These are phyloP conservation scores for Phoxinus phoxinus DNA, from an alignment of 2,113 vertebrate species.

Conservation along the genomic window DNA sequence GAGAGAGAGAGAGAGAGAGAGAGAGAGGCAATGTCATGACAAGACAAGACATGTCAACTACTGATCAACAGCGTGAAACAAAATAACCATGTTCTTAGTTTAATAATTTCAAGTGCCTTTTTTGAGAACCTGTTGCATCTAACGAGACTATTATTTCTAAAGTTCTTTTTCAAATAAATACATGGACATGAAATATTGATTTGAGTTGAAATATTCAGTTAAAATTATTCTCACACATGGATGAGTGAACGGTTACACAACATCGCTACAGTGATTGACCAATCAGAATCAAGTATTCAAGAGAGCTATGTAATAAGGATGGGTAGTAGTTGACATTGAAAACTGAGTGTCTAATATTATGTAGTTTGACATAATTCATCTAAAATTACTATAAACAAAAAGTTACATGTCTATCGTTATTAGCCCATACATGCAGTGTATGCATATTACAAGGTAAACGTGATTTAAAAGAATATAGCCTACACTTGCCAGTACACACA, in stretches of 20 bases:
- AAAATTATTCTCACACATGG: background rate
- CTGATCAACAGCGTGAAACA: no score
- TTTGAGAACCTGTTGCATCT: background rate
- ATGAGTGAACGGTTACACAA: background rate
- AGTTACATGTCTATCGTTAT: background rate
- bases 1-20: no score
- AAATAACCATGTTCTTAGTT: background rate
- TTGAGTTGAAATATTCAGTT: background rate
- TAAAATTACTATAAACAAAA: background rate
- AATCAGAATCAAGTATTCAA: background rate
- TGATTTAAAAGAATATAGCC: background rate
- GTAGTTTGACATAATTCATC: background rate
- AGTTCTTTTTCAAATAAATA: background rate
- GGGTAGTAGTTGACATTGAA: background rate
- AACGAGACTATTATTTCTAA: background rate
- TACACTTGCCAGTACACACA: background rate
- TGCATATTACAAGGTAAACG: background rate
- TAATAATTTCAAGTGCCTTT: background rate
- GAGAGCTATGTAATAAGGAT: background rate
- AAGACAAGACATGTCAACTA: no score
- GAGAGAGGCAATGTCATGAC: no score
- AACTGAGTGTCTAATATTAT: no score
- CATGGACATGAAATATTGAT: background rate
- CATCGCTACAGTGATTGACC: background rate
- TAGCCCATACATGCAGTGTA: no score